Conservation (phyloP, 2,888 invertebrate species). For the Drosophila mulleri region DNA sequence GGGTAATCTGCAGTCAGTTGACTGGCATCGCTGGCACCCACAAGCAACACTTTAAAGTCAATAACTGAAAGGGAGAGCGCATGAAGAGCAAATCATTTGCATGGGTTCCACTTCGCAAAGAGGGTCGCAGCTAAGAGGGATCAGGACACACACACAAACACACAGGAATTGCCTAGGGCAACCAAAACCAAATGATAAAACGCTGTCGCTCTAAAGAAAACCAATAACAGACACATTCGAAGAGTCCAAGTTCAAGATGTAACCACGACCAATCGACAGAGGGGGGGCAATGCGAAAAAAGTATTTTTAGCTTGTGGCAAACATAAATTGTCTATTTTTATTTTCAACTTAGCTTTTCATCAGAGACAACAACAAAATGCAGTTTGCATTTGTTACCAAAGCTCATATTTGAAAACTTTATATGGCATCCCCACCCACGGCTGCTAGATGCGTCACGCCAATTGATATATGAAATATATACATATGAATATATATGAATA, state of each 20-base stretch:
- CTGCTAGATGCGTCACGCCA: conserved; percentile 34
- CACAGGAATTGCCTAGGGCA: conserved; percentile 63
- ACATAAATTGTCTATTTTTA: conserved; percentile 43
- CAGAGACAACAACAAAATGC: conserved; percentile 9
- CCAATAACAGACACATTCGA: conserved; percentile 44
- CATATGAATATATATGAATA: neutral
- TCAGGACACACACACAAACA: conserved; percentile 55
- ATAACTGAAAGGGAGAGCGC: conserved; percentile 49
- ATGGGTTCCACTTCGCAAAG: conserved; percentile 31
- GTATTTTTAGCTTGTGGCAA: conserved; percentile 39
- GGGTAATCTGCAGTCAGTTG: conserved; percentile 45
- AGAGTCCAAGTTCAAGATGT: conserved; percentile 24
- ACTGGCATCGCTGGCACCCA: conserved; percentile 42
- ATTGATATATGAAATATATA: neutral
- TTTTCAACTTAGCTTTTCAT: conserved; percentile 25
- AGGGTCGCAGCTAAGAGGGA: neutral
- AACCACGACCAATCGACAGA: neutral
- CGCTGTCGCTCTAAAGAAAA: conserved; percentile 26
- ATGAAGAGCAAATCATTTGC: conserved; percentile 57
- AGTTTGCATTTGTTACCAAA: conserved; percentile 11
- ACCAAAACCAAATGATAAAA: conserved; percentile 44
- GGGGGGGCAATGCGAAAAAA: neutral
- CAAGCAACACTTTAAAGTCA: conserved; percentile 68
- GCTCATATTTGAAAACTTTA: neutral
- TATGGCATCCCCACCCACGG: conserved; percentile 2